Evolutionary conservation across 2,113 vertebrate genomes (phyloP), one percentile per base, ranked within the genome.

Genomic region (Malaclemys terrapin): DNA sequence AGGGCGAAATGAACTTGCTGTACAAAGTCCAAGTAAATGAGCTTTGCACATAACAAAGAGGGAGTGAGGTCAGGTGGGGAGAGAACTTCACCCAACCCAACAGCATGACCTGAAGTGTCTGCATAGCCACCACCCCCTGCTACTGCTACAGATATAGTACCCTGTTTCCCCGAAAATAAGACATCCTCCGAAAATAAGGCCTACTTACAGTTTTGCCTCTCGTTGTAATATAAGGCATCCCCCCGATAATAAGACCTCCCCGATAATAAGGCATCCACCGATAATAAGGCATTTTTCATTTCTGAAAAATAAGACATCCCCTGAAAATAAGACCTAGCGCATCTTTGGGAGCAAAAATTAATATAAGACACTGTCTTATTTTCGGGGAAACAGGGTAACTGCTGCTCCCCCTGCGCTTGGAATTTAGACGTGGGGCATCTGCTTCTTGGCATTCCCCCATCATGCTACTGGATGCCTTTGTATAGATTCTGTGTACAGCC

Each of bases 11-110:
- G 50, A 84, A 83, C 93, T 86, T 90, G 57, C 76, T 57, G 31
- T 84, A 56, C 86, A 16, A 4, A n/a, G 84, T 76, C 91, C 83
- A 88, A 47, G 84, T 72, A 84, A 86, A n/a, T 72, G 82, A 88
- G 80, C 87, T 91, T 95, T 95, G 62, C 83, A 59, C 84, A 80
- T 49, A 69, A 9, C 49, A 82, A 35, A 19, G 35, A 20, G 65
- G 35, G 35, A n/a, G 35, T 17, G 65, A 3, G 62, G 31, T 31
- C 14, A 35, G 20, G 19, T 24, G 22, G 24, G 72, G 42, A 45
- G 38, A 76, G 24, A 45, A 76, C 38, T 6, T 75, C 72, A 38
- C 42, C 42, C 5, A 47, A 27, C 24, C 22, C 42, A 45, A 17
- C 10, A 45, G 24, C 24, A 45, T 27, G 42, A 76, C 72, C 38